Conservation (phyloP, 2,797 vertebrate species). For the Enteromius radiatus region DNA sequence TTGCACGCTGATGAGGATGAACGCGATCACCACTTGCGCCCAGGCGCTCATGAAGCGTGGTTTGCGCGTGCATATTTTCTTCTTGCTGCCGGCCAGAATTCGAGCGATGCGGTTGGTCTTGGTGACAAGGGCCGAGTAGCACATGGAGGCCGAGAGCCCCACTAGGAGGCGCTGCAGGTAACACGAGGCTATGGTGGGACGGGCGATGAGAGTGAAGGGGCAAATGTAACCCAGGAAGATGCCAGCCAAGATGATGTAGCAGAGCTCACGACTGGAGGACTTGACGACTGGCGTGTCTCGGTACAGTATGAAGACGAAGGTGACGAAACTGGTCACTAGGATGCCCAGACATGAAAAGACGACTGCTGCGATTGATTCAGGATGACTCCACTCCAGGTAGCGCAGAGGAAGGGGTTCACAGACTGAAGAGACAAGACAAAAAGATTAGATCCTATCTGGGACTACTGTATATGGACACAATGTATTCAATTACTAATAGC, state of each 20-base stretch:
- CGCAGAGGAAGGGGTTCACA: slow-evolving; percentile 89
- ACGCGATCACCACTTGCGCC: slow-evolving; percentile 95
- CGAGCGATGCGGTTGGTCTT: slow-evolving; percentile 96
- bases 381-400: slow-evolving; percentile 95
- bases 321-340: slow-evolving; percentile 90
- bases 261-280: slow-evolving; percentile 96
- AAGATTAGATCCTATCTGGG: neutral
- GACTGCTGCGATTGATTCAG: slow-evolving; percentile 95
- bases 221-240: slow-evolving; percentile 98
- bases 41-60: slow-evolving; percentile 98
- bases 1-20: slow-evolving; percentile 91
- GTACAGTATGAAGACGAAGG: slow-evolving; percentile 96
- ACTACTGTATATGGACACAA: neutral
- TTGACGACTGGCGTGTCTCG: slow-evolving; percentile 98
- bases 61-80: slow-evolving; percentile 98
- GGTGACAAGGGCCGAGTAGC: slow-evolving; percentile 97
- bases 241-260: slow-evolving; percentile 96
- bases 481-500: slow-evolving; percentile 20
- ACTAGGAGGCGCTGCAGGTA: slow-evolving; percentile 96
- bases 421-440: slow-evolving; percentile 73
- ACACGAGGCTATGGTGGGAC: slow-evolving; percentile 90
- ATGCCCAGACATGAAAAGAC: slow-evolving; percentile 90
- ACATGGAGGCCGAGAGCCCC: slow-evolving; percentile 97
- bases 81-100: slow-evolving; percentile 98
- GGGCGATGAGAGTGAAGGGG: slow-evolving; percentile 94